Base-by-base conservation (phyloP, 2,888 invertebrate species). In the Anthophora plumipes region DNA sequence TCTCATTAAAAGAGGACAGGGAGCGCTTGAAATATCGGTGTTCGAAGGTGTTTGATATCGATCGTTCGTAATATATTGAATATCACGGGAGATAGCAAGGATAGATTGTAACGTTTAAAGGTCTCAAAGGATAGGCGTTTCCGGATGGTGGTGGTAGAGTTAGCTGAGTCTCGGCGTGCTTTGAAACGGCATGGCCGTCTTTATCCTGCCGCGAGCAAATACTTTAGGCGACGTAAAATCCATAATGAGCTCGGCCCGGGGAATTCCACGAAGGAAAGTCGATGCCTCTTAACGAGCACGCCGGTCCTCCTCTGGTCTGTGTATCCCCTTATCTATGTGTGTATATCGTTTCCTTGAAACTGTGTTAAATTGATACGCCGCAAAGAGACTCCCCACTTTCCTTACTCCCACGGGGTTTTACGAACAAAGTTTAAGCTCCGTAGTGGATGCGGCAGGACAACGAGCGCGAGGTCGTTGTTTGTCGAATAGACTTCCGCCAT, bases 381-480 rank as follows among this genome's bases (percentile, higher is more conserved):
- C 75, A 80, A 77, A 73, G 80, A 52, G 66, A 11, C 11, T 12
- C 17, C 11, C 14, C n/a, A n/a, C 22, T 22, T 37, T 5, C 17
- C 25, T 1, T 1, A n/a, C 7, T 55, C 74, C 50, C 61, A 7
- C n/a, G 60, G 67, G 59, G 60, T 74, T 78, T 70, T 52, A 22
- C 74, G 77, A 59, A 70, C 64, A 64, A 82, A 85, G 80, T 87
- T 86, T 87, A 78, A 87, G 80, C 85, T 66, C 20, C 37, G 50
- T 57, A 52, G 66, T 60, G 69, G 69, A 61, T 69, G 46, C 70
- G 59, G 60, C 55, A 46, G 57, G 68, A 50, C 50, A 17, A 31
- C 63, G 71, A 71, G 71, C 63, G 75, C 41, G 59, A 68, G 61
- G 22, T 14, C 70, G 73, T 87, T 85, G 87, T 87, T 86, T 85